Conservation (phyloP, 2,113 vertebrate genomes). For the Nibea albiflora region DNA sequence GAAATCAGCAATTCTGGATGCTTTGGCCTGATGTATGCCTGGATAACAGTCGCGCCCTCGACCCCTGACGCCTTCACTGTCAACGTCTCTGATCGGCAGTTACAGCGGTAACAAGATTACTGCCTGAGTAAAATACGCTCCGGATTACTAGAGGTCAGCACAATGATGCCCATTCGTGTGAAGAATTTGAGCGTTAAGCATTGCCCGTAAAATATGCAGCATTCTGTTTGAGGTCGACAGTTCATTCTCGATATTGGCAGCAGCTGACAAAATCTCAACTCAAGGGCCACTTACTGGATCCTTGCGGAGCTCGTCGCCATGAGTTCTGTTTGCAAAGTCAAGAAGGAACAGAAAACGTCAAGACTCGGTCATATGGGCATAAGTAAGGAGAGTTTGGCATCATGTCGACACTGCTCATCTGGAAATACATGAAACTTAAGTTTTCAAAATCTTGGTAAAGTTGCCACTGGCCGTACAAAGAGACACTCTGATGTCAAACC, state of each 20-base stretch:
- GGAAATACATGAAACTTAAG: too few relatives aligned
- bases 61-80: not conserved
- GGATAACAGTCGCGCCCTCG: not conserved
- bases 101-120: not conserved
- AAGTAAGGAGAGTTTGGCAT: too few relatives aligned
- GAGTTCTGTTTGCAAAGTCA: too few relatives aligned
- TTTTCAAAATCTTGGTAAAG: too few relatives aligned
- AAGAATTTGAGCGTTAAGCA: not conserved
- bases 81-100: not conserved
- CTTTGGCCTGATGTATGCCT: not conserved
- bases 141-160: not conserved
- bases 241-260: not conserved
- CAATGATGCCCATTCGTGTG: not conserved
- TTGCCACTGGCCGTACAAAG: too few relatives aligned
- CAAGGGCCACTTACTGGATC: not conserved
- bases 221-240: too few relatives aligned
- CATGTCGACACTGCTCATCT: too few relatives aligned
- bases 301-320: not conserved
- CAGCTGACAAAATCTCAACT: not conserved
- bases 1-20: not conserved
- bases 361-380: too few relatives aligned
- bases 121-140: conserved; percentile 5
- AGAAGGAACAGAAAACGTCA: too few relatives aligned
- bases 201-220: too few relatives aligned
- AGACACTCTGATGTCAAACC: too few relatives aligned